Conservation (phyloP, 2,797 vertebrate species). For the Crocidura indochinensis region DNA sequence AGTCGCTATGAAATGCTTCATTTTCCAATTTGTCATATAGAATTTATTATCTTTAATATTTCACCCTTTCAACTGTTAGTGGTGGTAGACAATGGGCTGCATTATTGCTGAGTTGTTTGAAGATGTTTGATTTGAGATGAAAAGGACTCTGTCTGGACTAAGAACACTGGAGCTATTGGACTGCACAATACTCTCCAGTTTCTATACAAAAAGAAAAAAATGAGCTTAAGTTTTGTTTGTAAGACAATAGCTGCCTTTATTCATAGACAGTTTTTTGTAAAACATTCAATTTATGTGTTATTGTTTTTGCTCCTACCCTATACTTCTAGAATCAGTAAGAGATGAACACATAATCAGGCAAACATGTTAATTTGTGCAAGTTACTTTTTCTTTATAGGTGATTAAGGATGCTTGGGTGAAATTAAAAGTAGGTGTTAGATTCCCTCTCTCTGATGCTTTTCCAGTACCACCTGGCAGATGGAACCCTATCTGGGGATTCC, state of each 20-base stretch:
- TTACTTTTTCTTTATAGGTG: neutral
- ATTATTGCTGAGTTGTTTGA: neutral
- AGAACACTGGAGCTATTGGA: neutral
- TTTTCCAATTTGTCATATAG: neutral
- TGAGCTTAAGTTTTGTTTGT: neutral
- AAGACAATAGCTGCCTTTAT: neutral
- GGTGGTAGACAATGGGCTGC: too few species aligned
- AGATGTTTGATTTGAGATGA: neutral
- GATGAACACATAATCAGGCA: neutral
- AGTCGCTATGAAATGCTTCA: neutral
- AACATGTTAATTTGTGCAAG: neutral
- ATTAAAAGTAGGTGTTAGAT: too few species aligned
- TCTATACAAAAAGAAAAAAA: too few species aligned
- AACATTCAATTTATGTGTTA: neutral
- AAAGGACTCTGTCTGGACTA: neutral
- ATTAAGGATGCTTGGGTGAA: too few species aligned
- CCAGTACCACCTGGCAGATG: too few species aligned
- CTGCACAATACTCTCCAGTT: neutral
- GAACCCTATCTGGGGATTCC: too few species aligned
- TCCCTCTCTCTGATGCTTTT: too few species aligned
- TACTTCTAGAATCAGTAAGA: neutral
- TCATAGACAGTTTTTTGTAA: neutral
- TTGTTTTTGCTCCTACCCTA: rapidly evolving
- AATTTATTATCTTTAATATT: neutral
- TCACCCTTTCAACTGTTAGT: neutral